A percentile compares a stretch with the other conserved stretches of the same genome.
phyloP scores from a whole-genome alignment of 2,888 invertebrate genomes.

The Coleophora flavipennella region DNA sequence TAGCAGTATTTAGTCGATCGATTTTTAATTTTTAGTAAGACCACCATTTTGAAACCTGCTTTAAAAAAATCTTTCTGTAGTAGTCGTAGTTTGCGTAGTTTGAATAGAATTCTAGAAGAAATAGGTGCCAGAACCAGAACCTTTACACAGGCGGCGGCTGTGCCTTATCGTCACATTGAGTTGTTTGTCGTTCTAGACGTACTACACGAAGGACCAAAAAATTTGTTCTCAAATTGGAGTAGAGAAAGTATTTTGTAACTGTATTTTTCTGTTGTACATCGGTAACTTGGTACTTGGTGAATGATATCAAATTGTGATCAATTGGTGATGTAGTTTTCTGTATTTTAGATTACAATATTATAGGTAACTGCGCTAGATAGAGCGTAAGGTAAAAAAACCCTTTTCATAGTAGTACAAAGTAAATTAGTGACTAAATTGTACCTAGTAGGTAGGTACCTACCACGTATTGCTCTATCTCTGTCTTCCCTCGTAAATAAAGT shows the following conservation, averaged over 20 bases:
- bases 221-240: constrained; percentile 39
- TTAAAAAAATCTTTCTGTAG: constrained; percentile 28
- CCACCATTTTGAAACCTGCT: constrained; percentile 28
- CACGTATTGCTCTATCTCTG: constrained; percentile 27
- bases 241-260: constrained; percentile 59
- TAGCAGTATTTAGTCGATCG: constrained; percentile 39
- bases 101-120: constrained; percentile 20
- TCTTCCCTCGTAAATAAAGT: constrained; percentile 47
- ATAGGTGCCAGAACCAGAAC: too few species aligned
- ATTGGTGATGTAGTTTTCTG: constrained; percentile 24
- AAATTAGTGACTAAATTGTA: constrained; percentile 46
- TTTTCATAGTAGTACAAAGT: constrained; percentile 63
- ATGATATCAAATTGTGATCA: too few species aligned
- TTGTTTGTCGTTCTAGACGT: constrained; percentile 31
- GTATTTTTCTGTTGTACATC: constrained; percentile 47
- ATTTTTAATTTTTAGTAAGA: constrained; percentile 19
- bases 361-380: too few species aligned
- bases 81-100: constrained; percentile 38
- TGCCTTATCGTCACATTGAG: constrained; percentile 49
- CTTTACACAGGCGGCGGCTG: too few species aligned
- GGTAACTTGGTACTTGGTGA: not conserved
- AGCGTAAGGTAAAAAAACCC: constrained; percentile 31
- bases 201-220: constrained; percentile 60
- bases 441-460: too few species aligned
- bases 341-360: constrained; percentile 29